Evolutionary conservation across 2,888 invertebrate species (phyloP), one percentile per base, ranked within the genome.

Genomic region (Laspeyria flexula): DNA sequence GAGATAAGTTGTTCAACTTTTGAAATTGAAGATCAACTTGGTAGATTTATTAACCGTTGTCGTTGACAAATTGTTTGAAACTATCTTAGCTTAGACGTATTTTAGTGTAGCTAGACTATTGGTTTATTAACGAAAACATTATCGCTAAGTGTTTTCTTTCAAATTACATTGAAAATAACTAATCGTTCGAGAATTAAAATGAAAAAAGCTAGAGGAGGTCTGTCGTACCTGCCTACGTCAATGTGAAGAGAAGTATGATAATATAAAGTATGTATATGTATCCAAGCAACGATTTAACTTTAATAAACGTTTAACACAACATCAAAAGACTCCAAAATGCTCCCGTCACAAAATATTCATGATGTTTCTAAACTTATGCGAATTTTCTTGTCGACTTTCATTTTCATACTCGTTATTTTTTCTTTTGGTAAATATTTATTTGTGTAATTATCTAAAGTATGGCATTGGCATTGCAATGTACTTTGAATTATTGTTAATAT

Each of bases 31-130:
- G 27, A 34, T 27, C 27, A 29, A 27, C 27, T 35, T 27, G 5
- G 2, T 43, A 10, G 18, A 43, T 43, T 29, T 27, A 43, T 43
- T 34, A 34, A 43, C 29, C 15, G 16, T 12, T 35, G 35, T 18
- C 25, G 12, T 5, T 11, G 11, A 16, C 34, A n/a, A n/a, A n/a
- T n/a, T n/a, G 27, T 43, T 16, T 16, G 25, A 43, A 34, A 10
- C 34, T 34, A 34, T 34, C 3, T 6, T 13, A 7, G 31, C 7
- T 7, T 15, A 13, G 13, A 31, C 9, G 31, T 3, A 7, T 12
- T 31, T 13, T 10, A 34, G 9, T 18, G 6, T 10, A 18, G n/a
- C n/a, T n/a, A n/a, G 10, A 1, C 18, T 7, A 18, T 34, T n/a
- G 10, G 1, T 31, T 11, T 29, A n/a, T 29, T 1, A 2, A 1